Evolutionary conservation across 1,140 invertebrate genomes (phyloP).

Genomic region (Ceratina australensis): DNA sequence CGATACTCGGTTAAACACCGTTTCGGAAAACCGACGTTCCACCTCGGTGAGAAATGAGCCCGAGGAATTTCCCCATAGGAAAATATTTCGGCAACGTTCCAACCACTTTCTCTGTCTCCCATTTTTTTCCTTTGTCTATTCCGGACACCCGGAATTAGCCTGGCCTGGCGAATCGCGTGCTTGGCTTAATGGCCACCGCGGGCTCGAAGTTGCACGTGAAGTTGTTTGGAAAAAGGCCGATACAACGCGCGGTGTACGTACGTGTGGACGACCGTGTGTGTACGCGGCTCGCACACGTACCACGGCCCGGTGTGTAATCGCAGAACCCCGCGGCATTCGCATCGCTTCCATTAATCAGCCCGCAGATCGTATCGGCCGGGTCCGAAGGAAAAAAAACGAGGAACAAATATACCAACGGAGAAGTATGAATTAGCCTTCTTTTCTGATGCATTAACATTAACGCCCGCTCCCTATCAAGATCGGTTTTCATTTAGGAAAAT

Average conservation of each 20-base stretch:
- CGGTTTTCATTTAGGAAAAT: background rate
- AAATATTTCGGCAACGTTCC: constrained; percentile 55
- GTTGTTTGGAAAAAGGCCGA: constrained; percentile 59
- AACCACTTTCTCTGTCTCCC: constrained; percentile 32
- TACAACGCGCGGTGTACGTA: background rate
- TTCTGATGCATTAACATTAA: constrained; percentile 27
- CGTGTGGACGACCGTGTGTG: constrained; percentile 3
- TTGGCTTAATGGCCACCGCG: constrained; percentile 56
- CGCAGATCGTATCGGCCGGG: constrained; percentile 50
- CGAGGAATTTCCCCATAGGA: background rate
- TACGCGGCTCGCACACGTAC: background rate
- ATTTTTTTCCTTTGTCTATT: background rate
- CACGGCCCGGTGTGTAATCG: constrained; percentile 43
- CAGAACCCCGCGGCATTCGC: constrained; percentile 49
- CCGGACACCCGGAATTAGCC: constrained; percentile 58
- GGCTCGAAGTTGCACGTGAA: constrained; percentile 54
- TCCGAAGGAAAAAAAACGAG: background rate
- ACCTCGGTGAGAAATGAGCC: too few species aligned
- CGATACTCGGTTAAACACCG: too few species aligned
- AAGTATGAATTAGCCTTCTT: constrained; percentile 41
- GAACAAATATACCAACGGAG: background rate
- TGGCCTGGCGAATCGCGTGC: constrained; percentile 59
- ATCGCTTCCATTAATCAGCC: constrained; percentile 62
- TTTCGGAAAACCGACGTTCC: too few species aligned
- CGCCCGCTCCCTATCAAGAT: background rate